These are phyloP conservation scores for Centropus unirufus DNA, from an alignment of 2,113 vertebrate species.

Conservation along the genomic window DNA sequence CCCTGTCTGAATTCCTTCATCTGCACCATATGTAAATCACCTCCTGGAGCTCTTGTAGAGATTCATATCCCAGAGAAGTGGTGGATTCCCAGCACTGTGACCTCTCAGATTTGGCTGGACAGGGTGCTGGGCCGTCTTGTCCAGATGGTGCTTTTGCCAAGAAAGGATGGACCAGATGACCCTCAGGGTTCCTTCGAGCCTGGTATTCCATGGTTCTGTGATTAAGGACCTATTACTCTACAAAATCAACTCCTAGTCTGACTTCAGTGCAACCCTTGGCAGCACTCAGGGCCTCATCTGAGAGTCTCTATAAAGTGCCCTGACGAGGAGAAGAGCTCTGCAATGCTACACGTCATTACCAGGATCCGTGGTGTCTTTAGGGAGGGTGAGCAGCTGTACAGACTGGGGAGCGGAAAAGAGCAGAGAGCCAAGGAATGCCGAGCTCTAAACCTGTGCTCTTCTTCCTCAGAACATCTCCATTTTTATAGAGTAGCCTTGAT, in stretches of 20 bases:
- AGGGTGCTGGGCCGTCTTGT: background rate
- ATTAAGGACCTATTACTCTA: background rate
- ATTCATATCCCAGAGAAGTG: background rate
- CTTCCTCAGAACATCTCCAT: background rate
- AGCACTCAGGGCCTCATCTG: background rate
- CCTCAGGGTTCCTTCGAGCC: background rate
- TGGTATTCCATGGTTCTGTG: background rate
- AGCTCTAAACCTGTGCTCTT: background rate
- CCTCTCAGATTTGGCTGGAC: background rate
- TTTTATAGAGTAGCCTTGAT: background rate
- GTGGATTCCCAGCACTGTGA: background rate
- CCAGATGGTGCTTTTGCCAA: background rate
- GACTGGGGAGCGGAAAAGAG: background rate
- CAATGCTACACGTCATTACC: background rate
- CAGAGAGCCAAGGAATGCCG: background rate
- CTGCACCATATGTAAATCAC: background rate
- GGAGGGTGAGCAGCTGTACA: background rate
- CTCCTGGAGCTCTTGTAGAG: background rate
- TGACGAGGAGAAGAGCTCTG: background rate
- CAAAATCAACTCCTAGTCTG: background rate
- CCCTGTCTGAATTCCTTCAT: background rate
- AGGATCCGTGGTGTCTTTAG: background rate
- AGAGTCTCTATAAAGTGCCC: background rate
- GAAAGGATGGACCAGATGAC: background rate
- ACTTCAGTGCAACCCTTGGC: background rate